phyloP scores from a whole-genome alignment of 1,140 invertebrate species.

The Lordiphosa mommai region DNA sequence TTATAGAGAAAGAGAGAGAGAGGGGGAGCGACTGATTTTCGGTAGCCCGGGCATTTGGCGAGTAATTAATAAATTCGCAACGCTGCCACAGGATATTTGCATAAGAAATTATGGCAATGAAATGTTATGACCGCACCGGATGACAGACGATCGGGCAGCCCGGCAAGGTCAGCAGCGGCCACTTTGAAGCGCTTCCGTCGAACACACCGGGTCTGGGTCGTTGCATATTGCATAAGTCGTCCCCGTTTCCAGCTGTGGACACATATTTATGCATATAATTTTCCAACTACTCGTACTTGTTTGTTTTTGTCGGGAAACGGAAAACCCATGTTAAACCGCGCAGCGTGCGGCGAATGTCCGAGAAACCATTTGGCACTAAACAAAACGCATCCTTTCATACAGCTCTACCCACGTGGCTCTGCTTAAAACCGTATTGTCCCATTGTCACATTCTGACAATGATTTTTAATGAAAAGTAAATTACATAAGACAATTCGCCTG shows the following conservation, averaged over 20 bases:
- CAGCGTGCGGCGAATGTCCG: constrained; percentile 62
- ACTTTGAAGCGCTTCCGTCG: constrained; percentile 54
- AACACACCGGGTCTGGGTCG: background rate
- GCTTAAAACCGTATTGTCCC: constrained; percentile 30
- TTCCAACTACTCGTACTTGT: constrained; percentile 6
- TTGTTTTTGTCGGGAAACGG: constrained; percentile 14
- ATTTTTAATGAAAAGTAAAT: constrained; percentile 65
- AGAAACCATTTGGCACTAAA: constrained; percentile 56
- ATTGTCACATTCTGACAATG: constrained; percentile 44
- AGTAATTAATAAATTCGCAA: constrained; percentile 76
- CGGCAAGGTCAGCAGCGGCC: constrained; percentile 35
- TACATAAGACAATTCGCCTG: constrained; percentile 53
- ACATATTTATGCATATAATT: constrained; percentile 64
- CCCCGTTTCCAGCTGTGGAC: constrained; percentile 23
- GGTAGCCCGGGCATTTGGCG: constrained; percentile 42
- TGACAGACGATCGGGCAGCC: constrained; percentile 48
- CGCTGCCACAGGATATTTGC: constrained; percentile 78
- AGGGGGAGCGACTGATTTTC: constrained; percentile 1
- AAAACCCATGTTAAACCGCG: constrained; percentile 19
- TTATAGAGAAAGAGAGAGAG: constrained; percentile 43
- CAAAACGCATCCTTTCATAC: constrained; percentile 32
- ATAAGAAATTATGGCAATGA: constrained; percentile 78
- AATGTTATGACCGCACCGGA: constrained; percentile 69
- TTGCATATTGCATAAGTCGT: constrained; percentile 43
- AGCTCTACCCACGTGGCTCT: constrained; percentile 42